A percentile compares a stretch with the other conserved stretches of the same genome.
Conservation (phyloP, 2,797 vertebrate species). For the Lutjanus campechanus region DNA sequence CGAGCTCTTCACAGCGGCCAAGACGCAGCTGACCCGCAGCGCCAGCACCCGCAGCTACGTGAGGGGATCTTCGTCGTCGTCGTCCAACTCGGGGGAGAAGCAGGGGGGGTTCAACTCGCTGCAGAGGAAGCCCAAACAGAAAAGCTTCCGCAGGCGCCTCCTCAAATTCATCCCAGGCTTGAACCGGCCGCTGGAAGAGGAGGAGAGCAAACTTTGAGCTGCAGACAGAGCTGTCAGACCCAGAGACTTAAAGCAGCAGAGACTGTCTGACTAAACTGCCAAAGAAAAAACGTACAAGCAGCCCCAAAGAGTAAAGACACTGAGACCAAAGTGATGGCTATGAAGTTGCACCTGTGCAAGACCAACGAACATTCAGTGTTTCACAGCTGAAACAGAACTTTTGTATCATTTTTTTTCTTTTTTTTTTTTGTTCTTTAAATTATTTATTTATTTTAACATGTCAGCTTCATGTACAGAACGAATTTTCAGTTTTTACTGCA, state of each 20-base stretch:
- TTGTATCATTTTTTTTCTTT: no score
- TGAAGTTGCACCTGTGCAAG: conserved; percentile 27
- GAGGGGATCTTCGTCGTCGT: conserved; percentile 69
- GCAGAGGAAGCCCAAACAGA: conserved; percentile 90
- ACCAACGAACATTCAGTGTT: conserved; percentile 52
- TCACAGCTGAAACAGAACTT: conserved; percentile 70
- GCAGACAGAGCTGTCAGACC: neutral
- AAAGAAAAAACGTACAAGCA: conserved; percentile 59
- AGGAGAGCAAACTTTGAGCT: conserved; percentile 94
- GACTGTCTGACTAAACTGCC: conserved; percentile 46
- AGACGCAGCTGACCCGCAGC: conserved; percentile 89
- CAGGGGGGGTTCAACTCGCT: conserved; percentile 78
- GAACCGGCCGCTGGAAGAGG: conserved; percentile 95
- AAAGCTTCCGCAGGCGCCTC: conserved; percentile 92
- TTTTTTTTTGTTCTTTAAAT: conserved; percentile 75
- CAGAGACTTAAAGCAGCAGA: conserved; percentile 58
- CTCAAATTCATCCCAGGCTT: conserved; percentile 97
- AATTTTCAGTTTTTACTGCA: conserved; percentile 61
- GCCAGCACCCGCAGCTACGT: conserved; percentile 89
- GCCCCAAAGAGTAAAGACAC: conserved; percentile 59
- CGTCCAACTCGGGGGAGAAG: conserved; percentile 73
- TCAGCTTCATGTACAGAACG: conserved; percentile 68
- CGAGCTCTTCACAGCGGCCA: conserved; percentile 81
- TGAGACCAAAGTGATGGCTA: conserved; percentile 64
- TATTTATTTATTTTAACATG: conserved; percentile 87